These are phyloP conservation scores for Boleophthalmus pectinirostris DNA, from an alignment of 2,113 vertebrate genomes.

Conservation along the genomic window DNA sequence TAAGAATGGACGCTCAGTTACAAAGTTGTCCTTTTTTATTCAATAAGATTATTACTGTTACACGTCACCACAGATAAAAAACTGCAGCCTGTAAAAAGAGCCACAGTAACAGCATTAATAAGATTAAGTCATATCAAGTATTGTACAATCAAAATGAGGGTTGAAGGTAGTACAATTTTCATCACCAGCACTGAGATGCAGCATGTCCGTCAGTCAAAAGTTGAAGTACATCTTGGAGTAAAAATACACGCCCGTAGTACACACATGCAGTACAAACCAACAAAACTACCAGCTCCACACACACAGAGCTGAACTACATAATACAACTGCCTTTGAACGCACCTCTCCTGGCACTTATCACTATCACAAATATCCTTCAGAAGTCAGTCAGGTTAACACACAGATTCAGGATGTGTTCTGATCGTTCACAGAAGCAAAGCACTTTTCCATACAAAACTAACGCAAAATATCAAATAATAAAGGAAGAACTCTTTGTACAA, in stretches of 20 bases:
- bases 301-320: conserved; percentile 55
- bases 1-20: conserved; percentile 32
- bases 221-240: conserved; percentile 34
- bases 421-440: conserved; percentile 22
- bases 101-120: conserved; percentile 50
- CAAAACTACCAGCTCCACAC: conserved; percentile 57
- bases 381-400: conserved; percentile 17
- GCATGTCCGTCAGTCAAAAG: conserved; percentile 49
- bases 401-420: conserved; percentile 4
- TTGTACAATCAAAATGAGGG: conserved; percentile 59
- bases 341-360: conserved; percentile 35
- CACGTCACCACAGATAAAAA: conserved; percentile 75
- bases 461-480: conserved; percentile 22
- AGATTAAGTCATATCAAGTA: conserved; percentile 55
- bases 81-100: conserved; percentile 64
- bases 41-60: conserved; percentile 61
- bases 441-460: conserved; percentile 24
- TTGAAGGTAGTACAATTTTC: conserved; percentile 41
- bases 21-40: conserved; percentile 64
- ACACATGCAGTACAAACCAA: conserved; percentile 75
- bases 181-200: conserved; percentile 57
- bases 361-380: conserved; percentile 25
- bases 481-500: conserved; percentile 47
- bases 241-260: conserved; percentile 57
- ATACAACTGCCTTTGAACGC: conserved; percentile 47